These are phyloP conservation scores for Drosophila diplacantha DNA, from an alignment of 2,888 invertebrate species.

Conservation along the genomic window DNA sequence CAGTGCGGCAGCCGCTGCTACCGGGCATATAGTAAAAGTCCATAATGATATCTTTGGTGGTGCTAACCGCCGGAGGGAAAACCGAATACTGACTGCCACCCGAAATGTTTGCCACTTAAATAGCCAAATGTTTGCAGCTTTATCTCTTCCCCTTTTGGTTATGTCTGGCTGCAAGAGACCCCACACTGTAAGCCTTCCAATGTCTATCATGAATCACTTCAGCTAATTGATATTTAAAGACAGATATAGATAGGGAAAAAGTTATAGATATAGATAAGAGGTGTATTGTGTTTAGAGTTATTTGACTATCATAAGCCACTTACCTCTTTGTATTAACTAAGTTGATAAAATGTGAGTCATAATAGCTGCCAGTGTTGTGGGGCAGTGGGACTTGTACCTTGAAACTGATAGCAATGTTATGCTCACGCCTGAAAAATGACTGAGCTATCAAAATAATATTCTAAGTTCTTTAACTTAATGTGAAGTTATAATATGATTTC, in stretches of 20 bases:
- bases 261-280: neutral
- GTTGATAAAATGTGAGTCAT: neutral
- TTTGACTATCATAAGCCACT: neutral
- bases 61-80: neutral
- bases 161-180: neutral
- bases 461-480: neutral
- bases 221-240: constrained; percentile 5
- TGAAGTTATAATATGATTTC: neutral
- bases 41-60: neutral
- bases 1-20: neutral
- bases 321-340: neutral
- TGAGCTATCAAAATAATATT: neutral
- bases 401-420: neutral
- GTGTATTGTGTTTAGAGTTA: neutral
- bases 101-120: constrained; percentile 4
- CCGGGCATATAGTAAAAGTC: constrained; percentile 11
- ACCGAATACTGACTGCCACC: neutral
- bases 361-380: neutral
- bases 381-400: too few species aligned
- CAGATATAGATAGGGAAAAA: neutral
- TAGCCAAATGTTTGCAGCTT: neutral
- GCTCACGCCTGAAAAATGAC: neutral
- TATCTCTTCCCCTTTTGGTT: neutral
- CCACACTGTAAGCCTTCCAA: neutral
- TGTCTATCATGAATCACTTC: neutral